Evolutionary conservation across 2,888 invertebrate genomes (phyloP), one percentile per base, ranked within the genome.

Genomic region (Drosophila hamatofila): DNA sequence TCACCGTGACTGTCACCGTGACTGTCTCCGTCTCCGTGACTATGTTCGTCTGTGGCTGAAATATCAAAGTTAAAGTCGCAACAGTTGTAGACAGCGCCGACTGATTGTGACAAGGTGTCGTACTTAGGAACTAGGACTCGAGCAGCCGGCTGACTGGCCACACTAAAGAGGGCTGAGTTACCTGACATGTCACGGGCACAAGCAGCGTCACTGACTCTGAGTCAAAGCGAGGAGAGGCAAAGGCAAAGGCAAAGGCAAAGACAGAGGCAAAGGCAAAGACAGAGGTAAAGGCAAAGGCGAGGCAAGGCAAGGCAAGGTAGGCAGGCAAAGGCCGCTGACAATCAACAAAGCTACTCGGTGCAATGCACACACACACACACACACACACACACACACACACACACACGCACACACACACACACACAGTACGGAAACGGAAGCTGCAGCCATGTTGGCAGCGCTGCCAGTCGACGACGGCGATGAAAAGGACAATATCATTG

Each of bases 341-440:
- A 80, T 78, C 78, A 81, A 71, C 70, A 71, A 75, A 68, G 72
- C 72, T 66, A 71, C 72, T 70, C 69, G 63, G 63, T 68, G 63
- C 62, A 62, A 11, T 63, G 71, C 65, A 62, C 61, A 66, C 61
- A 73, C 46, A 11, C 30, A 27, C 27, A 27, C 27, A 27, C 27
- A 27, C 27, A 27, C 27, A 25, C 25, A 25, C 25, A 25, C 25
- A 25, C 25, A 27, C 6, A 27, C 6, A 27, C 6, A 27, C 6
- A 27, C 6, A 27, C 6, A 27, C 6, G 7, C 6, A 27, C 6
- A 27, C 6, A 27, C 6, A 27, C 7, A 27, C 6, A 6, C 6
- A 9, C 1, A 30, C 9, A 30, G 30, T 59, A 46, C 77, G 72
- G 72, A 74, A 88, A 72, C 70, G 77, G 72, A 84, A 77, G 61